phyloP scores from a whole-genome alignment of 2,888 invertebrate genomes.

The Amorpha juglandis region DNA sequence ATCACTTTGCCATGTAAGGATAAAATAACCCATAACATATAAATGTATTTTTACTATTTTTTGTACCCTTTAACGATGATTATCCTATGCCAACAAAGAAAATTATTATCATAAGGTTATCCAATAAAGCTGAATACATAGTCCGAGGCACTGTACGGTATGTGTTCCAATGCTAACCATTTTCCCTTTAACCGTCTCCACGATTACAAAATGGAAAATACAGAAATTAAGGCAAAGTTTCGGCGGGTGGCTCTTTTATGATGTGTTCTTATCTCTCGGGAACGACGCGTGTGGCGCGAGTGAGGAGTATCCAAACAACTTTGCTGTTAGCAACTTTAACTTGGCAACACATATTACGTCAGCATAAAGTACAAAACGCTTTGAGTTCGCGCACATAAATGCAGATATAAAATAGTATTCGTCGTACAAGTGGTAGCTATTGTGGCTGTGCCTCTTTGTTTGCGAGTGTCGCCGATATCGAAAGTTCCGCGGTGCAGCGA shows the following conservation, averaged over 20 bases:
- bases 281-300: constrained; percentile 62
- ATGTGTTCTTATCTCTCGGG: constrained; percentile 76
- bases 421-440: constrained; percentile 68
- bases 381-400: constrained; percentile 31
- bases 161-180: constrained; percentile 52
- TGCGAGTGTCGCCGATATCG: constrained; percentile 76
- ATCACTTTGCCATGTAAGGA: no score
- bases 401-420: constrained; percentile 52
- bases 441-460: constrained; percentile 75
- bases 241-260: constrained; percentile 75
- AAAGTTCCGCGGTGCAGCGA: constrained; percentile 72
- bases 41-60: no score
- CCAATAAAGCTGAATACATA: neutral
- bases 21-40: no score
- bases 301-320: constrained; percentile 49
- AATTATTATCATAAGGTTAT: neutral
- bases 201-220: constrained; percentile 67
- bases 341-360: constrained; percentile 43
- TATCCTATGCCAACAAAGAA: neutral
- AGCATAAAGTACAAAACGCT: constrained; percentile 51
- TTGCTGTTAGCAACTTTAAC: constrained; percentile 49
- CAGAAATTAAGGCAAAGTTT: constrained; percentile 76
- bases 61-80: neutral
- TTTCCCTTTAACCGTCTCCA: constrained; percentile 54
- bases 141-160: neutral